These are phyloP conservation scores for Tenthredo livida DNA, from an alignment of 2,888 invertebrate species.

Conservation along the genomic window DNA sequence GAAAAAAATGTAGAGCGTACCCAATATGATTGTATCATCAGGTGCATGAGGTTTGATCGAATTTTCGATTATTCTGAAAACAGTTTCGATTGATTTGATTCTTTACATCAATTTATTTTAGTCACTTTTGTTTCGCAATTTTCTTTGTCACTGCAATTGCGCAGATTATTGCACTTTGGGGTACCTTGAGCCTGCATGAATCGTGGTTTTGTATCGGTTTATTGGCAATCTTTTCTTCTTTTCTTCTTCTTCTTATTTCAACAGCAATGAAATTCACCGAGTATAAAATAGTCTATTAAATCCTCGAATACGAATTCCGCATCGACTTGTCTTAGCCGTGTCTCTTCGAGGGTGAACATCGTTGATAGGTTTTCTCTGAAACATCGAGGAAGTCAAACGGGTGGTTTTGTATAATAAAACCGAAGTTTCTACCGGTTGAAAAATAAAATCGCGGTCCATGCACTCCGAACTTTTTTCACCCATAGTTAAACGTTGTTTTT, in stretches of 20 bases:
- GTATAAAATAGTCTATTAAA: background rate
- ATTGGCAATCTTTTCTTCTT: background rate
- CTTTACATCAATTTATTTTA: background rate
- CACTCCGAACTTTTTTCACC: background rate
- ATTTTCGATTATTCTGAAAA: background rate
- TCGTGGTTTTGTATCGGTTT: background rate
- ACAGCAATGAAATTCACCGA: background rate
- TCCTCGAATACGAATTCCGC: background rate
- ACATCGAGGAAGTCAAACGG: background rate
- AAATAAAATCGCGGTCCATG: background rate
- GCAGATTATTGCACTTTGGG: too few relatives aligned
- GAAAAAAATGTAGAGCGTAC: too few relatives aligned
- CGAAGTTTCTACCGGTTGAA: background rate
- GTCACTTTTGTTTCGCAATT: background rate
- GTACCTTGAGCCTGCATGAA: background rate
- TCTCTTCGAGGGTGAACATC: background rate
- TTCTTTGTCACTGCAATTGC: background rate
- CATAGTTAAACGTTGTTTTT: background rate
- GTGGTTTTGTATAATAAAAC: background rate
- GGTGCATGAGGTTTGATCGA: background rate
- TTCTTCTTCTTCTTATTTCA: background rate
- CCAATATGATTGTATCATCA: background rate
- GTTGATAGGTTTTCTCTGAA: background rate
- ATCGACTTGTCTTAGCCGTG: background rate
- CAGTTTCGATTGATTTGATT: background rate